Percentiles rank a stretch among this genome's conserved stretches.
phyloP scores from a whole-genome alignment of 2,888 invertebrate species.

The Erannis defoliaria region DNA sequence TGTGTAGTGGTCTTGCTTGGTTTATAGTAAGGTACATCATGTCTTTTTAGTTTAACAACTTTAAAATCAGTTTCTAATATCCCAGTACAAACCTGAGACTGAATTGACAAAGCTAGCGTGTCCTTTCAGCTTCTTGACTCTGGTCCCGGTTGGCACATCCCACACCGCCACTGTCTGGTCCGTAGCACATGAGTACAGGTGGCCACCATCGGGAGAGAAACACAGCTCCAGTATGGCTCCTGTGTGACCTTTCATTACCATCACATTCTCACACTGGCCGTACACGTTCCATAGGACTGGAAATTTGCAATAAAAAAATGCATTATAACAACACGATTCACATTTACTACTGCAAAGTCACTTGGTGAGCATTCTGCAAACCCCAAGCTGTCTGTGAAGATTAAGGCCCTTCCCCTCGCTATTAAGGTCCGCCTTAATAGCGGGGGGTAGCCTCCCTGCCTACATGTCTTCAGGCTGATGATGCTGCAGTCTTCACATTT shows the following conservation, averaged over 20 bases:
- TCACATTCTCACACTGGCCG: constrained; percentile 99
- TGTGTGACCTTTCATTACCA: constrained; percentile 96
- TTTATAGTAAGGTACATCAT: too few species aligned
- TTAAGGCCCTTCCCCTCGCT: too few species aligned
- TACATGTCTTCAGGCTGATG: too few species aligned
- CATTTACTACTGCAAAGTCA: too few species aligned
- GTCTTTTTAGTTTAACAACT: too few species aligned
- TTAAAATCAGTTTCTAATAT: neutral
- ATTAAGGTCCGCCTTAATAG: too few species aligned
- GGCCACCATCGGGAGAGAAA: constrained; percentile 94
- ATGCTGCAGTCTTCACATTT: too few species aligned
- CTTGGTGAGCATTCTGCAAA: too few species aligned
- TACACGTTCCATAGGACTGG: constrained; percentile 98
- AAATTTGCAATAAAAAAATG: too few species aligned
- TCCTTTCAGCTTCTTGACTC: constrained; percentile 96
- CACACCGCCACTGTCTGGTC: constrained; percentile 98
- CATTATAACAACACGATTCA: too few species aligned
- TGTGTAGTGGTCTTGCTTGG: neutral
- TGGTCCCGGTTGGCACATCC: constrained; percentile 95
- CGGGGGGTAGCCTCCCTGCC: too few species aligned
- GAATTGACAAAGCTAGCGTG: constrained; percentile 92
- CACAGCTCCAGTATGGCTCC: constrained; percentile 98
- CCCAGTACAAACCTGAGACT: constrained; percentile 82
- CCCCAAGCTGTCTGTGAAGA: too few species aligned
- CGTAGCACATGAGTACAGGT: constrained; percentile 96